phyloP scores from a whole-genome alignment of 2,888 invertebrate species.

The Panopea generosa region DNA sequence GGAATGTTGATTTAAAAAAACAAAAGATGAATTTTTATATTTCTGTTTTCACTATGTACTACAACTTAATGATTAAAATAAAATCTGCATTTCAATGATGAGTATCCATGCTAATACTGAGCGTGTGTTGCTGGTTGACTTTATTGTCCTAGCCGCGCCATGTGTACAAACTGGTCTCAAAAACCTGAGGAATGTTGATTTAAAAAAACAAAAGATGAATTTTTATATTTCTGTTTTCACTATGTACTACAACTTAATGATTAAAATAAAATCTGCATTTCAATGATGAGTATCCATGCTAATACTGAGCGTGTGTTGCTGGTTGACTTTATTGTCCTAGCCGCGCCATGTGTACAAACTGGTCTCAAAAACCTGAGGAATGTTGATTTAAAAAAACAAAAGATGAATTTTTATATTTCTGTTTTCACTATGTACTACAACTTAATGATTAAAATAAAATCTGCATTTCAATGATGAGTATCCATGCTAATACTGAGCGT shows the following conservation, averaged over 20 bases:
- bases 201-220: too few species aligned
- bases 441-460: too few species aligned
- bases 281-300: slow-evolving; percentile 28
- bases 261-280: background rate
- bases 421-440: too few species aligned
- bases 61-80: background rate
- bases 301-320: slow-evolving; percentile 30
- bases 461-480: too few species aligned
- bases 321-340: slow-evolving; percentile 29
- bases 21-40: too few species aligned
- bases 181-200: slow-evolving; percentile 20
- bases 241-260: too few species aligned
- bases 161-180: slow-evolving; percentile 6
- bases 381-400: too few species aligned
- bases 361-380: slow-evolving; percentile 4
- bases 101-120: slow-evolving; percentile 80
- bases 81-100: slow-evolving; percentile 65
- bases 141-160: slow-evolving; percentile 15
- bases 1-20: slow-evolving; percentile 11
- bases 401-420: too few species aligned
- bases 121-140: slow-evolving; percentile 65
- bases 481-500: too few species aligned
- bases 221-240: too few species aligned
- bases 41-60: too few species aligned
- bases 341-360: slow-evolving; percentile 21